These are phyloP conservation scores for Elanus axillaris DNA, from an alignment of 2,113 vertebrate species.

Conservation along the genomic window DNA sequence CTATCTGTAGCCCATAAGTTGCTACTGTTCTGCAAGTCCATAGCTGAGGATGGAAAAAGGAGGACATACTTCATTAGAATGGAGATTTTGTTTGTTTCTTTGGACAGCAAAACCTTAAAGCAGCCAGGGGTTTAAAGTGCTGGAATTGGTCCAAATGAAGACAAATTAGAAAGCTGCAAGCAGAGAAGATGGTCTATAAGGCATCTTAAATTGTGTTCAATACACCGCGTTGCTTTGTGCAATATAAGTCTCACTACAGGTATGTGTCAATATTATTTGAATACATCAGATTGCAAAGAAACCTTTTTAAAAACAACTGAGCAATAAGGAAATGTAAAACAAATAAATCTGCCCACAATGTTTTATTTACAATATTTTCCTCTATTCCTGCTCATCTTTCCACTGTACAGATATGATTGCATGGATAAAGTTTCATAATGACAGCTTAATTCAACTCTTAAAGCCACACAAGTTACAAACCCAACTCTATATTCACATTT, in stretches of 20 bases:
- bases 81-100: neutral
- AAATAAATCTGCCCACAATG: neutral
- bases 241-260: neutral
- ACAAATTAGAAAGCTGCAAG: neutral
- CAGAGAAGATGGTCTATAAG: neutral
- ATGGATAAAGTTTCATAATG: neutral
- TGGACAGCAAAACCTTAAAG: neutral
- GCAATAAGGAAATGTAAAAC: neutral
- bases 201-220: neutral
- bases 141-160: neutral
- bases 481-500: neutral
- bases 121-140: neutral
- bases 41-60: neutral
- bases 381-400: neutral
- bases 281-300: neutral
- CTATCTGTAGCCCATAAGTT: neutral
- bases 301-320: neutral
- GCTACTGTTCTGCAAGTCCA: neutral
- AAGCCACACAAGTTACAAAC: neutral
- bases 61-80: neutral
- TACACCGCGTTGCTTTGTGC: neutral
- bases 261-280: neutral
- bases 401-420: neutral
- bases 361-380: neutral
- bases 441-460: neutral